These are phyloP conservation scores for Pseudomyrmex pallidus DNA, from an alignment of 1,140 invertebrate species.

Conservation along the genomic window DNA sequence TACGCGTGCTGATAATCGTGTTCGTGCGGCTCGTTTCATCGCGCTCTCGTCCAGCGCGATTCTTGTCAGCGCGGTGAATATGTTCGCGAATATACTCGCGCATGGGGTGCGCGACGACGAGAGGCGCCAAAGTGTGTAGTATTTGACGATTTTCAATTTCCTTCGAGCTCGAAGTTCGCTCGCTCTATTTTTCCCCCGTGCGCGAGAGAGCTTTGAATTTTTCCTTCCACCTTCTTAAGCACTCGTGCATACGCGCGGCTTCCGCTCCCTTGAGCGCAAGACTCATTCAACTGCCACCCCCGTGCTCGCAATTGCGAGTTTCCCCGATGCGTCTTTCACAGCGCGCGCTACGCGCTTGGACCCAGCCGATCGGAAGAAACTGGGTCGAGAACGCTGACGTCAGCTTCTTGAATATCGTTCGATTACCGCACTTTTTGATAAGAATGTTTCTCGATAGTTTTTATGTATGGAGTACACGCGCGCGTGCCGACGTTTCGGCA, in stretches of 20 bases:
- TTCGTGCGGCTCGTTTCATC: conserved; percentile 25
- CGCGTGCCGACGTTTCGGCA: background rate
- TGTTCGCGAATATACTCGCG: conserved; percentile 2
- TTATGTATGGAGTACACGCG: background rate
- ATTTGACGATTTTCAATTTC: conserved; percentile 67
- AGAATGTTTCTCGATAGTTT: background rate
- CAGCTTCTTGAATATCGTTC: conserved; percentile 65
- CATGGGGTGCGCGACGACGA: conserved; percentile 27
- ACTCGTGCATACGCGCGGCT: conserved; percentile 26
- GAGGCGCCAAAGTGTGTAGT: conserved; percentile 54
- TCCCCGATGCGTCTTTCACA: conserved; percentile 51
- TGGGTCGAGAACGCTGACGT: conserved; percentile 69
- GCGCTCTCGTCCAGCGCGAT: conserved; percentile 24
- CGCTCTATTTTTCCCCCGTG: conserved; percentile 31
- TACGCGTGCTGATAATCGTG: background rate
- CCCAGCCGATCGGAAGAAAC: conserved; percentile 50
- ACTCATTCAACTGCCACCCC: conserved; percentile 44
- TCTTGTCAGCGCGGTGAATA: conserved; percentile 27
- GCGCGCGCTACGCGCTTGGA: conserved; percentile 12
- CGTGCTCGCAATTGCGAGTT: conserved; percentile 65
- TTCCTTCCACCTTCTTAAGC: conserved; percentile 38
- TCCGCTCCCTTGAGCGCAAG: conserved; percentile 37
- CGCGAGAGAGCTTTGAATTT: conserved; percentile 63
- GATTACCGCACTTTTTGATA: conserved; percentile 38
- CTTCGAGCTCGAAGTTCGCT: conserved; percentile 41